These are phyloP conservation scores for Vollenhovia emeryi DNA, from an alignment of 1,140 invertebrate genomes.

Conservation along the genomic window DNA sequence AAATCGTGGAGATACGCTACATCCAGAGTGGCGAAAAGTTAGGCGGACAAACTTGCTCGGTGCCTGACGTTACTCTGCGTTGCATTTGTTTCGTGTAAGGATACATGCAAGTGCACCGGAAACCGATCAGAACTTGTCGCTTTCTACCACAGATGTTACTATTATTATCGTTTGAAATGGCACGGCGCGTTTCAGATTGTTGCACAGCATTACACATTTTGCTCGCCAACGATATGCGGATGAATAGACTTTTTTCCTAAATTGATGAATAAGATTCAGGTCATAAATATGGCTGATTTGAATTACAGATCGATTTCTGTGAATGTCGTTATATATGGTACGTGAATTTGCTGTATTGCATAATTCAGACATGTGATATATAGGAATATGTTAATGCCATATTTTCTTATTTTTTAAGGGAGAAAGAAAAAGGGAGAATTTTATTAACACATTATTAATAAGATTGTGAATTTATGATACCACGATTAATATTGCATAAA, in stretches of 20 bases:
- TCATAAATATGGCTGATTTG: constrained; percentile 16
- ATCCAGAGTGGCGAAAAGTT: constrained; percentile 32
- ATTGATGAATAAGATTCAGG: neutral
- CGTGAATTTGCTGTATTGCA: neutral
- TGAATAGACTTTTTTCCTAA: neutral
- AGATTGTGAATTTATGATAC: neutral
- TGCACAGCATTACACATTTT: neutral
- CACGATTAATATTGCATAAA: neutral
- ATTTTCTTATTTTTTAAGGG: neutral
- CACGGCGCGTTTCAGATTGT: constrained; percentile 3
- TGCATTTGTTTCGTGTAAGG: neutral
- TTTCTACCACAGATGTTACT: neutral
- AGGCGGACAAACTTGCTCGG: constrained; percentile 19
- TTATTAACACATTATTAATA: neutral
- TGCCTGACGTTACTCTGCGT: neutral
- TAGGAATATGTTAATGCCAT: neutral
- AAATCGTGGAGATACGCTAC: neutral
- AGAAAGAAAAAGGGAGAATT: neutral
- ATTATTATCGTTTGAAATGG: constrained; percentile 8
- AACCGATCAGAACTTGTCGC: constrained; percentile 43
- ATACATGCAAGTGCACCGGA: neutral
- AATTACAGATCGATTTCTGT: neutral
- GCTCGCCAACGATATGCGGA: neutral
- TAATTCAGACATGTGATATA: neutral
- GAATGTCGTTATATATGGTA: neutral